phyloP scores from a whole-genome alignment of 2,888 invertebrate species.

The Metellina segmentata region DNA sequence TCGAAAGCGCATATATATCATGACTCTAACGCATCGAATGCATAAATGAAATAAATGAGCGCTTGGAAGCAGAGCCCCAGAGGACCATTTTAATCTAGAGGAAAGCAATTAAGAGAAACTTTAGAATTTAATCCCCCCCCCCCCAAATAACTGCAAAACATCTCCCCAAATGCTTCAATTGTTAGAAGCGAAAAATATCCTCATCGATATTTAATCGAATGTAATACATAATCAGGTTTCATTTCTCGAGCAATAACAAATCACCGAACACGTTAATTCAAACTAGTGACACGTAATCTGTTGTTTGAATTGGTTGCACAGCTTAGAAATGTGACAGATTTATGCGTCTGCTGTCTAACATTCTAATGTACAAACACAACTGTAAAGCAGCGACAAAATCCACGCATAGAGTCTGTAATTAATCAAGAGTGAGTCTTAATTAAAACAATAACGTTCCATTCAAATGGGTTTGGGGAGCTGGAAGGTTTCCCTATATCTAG shows the following conservation, averaged over 20 bases:
- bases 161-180: not conserved
- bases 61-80: no score
- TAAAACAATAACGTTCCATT: slow-evolving; percentile 76
- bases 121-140: not conserved
- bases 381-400: slow-evolving; percentile 67
- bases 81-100: not conserved
- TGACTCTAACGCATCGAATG: not conserved
- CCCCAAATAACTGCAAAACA: not conserved
- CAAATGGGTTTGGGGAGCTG: slow-evolving; percentile 59
- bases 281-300: slow-evolving; percentile 49
- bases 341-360: slow-evolving; percentile 58
- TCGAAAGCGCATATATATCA: no score
- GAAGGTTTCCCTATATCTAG: slow-evolving; percentile 66
- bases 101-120: not conserved
- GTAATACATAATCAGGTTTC: slow-evolving; percentile 42
- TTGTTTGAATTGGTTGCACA: slow-evolving; percentile 44
- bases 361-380: slow-evolving; percentile 63
- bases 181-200: slow-evolving; percentile 15
- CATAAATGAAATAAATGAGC: not conserved
- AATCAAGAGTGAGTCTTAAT: slow-evolving; percentile 74
- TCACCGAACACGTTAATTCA: slow-evolving; percentile 44
- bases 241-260: slow-evolving; percentile 43
- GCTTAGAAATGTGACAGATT: slow-evolving; percentile 62
- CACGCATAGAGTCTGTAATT: slow-evolving; percentile 62
- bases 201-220: slow-evolving; percentile 30